Evolutionary conservation across 2,797 vertebrate species (phyloP).

Genomic region (Varecia variegata): DNA sequence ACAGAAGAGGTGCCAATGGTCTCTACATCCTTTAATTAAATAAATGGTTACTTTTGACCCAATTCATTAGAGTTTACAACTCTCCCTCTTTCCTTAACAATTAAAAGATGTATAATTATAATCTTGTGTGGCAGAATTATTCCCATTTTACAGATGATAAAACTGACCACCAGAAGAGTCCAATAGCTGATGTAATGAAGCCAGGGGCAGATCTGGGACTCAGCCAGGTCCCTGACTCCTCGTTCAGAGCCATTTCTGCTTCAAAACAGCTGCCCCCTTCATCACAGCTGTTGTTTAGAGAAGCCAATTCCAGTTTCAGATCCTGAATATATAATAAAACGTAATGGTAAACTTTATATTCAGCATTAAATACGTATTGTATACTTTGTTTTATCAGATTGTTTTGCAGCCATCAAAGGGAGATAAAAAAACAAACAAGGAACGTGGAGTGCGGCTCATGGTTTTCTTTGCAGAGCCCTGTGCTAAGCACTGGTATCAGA

Average conservation of each 20-base stretch:
- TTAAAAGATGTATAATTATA: neutral
- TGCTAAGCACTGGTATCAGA: neutral
- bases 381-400: conserved; percentile 33
- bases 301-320: conserved; percentile 33
- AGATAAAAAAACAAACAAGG: neutral
- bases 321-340: conserved; percentile 37
- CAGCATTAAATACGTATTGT: neutral
- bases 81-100: neutral
- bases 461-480: neutral
- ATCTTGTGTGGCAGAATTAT: neutral
- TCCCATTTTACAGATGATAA: neutral
- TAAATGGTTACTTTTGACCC: neutral
- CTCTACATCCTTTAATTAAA: neutral
- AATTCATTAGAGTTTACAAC: neutral
- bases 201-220: neutral
- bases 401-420: neutral
- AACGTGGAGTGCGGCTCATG: neutral
- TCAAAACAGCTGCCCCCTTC: neutral
- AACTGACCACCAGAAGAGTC: neutral
- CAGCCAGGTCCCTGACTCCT: neutral
- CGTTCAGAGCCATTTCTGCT: neutral
- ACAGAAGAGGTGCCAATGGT: neutral
- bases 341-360: conserved; percentile 22
- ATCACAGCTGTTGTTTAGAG: conserved; percentile 23
- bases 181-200: neutral